Base-by-base conservation (phyloP, 2,888 invertebrate species). In the Nysson spinosus region DNA sequence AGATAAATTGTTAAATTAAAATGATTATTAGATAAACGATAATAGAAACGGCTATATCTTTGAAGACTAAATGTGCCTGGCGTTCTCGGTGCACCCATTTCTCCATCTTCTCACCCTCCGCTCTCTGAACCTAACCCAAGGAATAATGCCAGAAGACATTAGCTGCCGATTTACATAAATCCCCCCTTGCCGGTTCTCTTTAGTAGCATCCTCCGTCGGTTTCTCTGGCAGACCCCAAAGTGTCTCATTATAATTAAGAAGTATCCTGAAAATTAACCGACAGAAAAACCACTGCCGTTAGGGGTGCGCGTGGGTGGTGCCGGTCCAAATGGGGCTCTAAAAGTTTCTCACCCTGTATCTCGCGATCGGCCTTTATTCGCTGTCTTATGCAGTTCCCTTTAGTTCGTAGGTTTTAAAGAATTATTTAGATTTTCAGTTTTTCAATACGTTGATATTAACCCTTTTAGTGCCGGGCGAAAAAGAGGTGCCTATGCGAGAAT, bases 161-260 rank as follows among this genome's bases (percentile, higher is more conserved):
- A 85, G 83, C 83, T 74, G 60, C 72, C 81, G 80, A 85, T 85
- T 85, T 83, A 80, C 85, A 85, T 85, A 85, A 85, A 82, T 80
- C 78, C 79, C 72, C 69, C 63, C 19, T 46, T 40, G 40, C 63
- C n/a, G n/a, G 30, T 26, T 39, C 61, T 35, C 54, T 44, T 20
- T 39, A 62, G 35, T 44, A 63, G 40, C 61, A 49, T 28, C 39
- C 12, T 37, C 50, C 37, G 52, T 42, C 46, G 51, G 69, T 64
- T 60, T 62, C 71, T 60, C 62, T 34, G 60, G 66, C 79, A 68
- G 54, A 70, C 71, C 74, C 80, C 77, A 81, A 82, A 85, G 82
- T 82, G 84, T 83, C 84, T 85, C 83, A 81, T 85, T 85, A 85
- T 83, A 85, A 85, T 85, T 84, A 85, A 81, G 83, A 83, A 84